Evolutionary conservation across 2,113 vertebrate species (phyloP), one percentile per base, ranked within the genome.

Genomic region (Silurus asotus): DNA sequence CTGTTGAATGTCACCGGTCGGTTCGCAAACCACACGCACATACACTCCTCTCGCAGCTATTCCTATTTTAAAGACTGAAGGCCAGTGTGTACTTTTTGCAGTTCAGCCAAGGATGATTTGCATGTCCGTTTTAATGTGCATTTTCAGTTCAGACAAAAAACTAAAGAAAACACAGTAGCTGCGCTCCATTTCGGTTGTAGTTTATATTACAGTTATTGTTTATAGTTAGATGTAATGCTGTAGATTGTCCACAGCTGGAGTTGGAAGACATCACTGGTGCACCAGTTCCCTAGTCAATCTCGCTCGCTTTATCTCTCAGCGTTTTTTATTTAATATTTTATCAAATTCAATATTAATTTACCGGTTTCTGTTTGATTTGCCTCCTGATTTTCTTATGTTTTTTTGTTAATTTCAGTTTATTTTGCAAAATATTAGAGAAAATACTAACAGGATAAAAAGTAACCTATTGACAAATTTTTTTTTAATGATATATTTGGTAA

Each of bases 141-240:
- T 93, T 94, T 94, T 90, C 93, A 94, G 94, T 93, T 89, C 61
- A 90, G 89, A 92, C 92, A 93, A 55, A 58, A 25, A 86, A 25
- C 93, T 14, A 8, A 93, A 94, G 94, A 94, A 91, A 90, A 93
- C 94, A 93, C 89, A 93, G 88, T 62, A 87, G 83, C 89, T 67
- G 17, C 53, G 20, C 6, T 75, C 17, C 45, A n/a, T 75, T 75
- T 75, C 13, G 49, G 20, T 48, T 72, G 51, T 23, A 51, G 48
- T 75, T 51, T 49, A 23, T 53, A 55, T 20, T 25, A 55, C 11
- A 10, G 23, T 55, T 53, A 55, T 55, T 77, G 53, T 56, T 56
- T 25, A 55, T 3, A 77, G 23, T 55, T 8, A 25, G 11, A 56
- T 77, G 14, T 74, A 25, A 56, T 15, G n/a, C 5, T 17, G 13